Percentiles rank a stretch among this genome's conserved stretches.
phyloP scores from a whole-genome alignment of 2,888 invertebrate genomes.

The Diadromus collaris region DNA sequence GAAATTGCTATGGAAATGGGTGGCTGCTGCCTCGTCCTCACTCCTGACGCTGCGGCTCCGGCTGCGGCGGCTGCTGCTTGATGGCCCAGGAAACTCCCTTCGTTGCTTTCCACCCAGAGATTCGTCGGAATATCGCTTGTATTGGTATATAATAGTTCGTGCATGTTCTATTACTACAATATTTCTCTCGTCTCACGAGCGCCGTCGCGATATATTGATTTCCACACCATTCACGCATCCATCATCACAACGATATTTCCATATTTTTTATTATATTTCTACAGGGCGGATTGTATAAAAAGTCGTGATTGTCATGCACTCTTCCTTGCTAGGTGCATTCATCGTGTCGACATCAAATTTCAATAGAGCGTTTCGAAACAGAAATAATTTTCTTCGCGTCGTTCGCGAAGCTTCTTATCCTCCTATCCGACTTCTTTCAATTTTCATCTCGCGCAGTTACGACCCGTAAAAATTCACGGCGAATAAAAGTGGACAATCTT shows the following conservation, averaged over 20 bases:
- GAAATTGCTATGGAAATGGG: slow-evolving; percentile 78
- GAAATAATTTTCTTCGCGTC: no score
- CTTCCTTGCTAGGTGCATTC: not conserved
- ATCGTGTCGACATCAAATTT: not conserved
- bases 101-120: slow-evolving; percentile 21
- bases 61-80: slow-evolving; percentile 26
- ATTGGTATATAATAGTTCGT: slow-evolving; percentile 36
- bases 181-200: slow-evolving; percentile 27
- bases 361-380: not conserved
- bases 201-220: slow-evolving; percentile 22
- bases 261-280: slow-evolving; percentile 20
- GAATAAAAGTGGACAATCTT: not conserved
- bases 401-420: no score
- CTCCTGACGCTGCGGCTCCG: slow-evolving; percentile 24
- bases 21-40: slow-evolving; percentile 54
- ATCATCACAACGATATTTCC: not conserved
- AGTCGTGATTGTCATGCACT: not conserved
- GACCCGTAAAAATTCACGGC: not conserved
- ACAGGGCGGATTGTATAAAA: not conserved
- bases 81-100: slow-evolving; percentile 36
- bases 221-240: slow-evolving; percentile 20
- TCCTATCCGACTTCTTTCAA: no score
- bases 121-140: slow-evolving; percentile 24
- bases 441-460: not conserved
- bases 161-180: slow-evolving; percentile 7